Percentiles rank a stretch among this genome's conserved stretches.
phyloP scores from a whole-genome alignment of 2,888 invertebrate species.

The Drosophila setosimentum region DNA sequence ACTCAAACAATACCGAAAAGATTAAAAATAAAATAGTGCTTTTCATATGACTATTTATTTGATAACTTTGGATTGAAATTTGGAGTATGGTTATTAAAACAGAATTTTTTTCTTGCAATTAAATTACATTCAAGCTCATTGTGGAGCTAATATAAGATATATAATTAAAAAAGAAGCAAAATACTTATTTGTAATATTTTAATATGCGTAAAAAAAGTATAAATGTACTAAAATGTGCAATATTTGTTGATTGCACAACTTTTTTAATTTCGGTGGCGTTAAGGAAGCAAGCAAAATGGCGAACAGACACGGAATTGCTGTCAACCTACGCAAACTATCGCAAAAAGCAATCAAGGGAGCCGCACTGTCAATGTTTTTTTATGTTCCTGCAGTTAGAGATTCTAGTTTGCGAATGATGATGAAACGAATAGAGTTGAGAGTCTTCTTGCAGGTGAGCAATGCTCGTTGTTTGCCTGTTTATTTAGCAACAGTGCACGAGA shows the following conservation, averaged over 20 bases:
- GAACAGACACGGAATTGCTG: conserved; percentile 23
- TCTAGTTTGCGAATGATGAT: conserved; percentile 38
- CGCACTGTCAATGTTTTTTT: conserved; percentile 52
- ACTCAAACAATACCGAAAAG: neutral
- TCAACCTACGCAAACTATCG: conserved; percentile 23
- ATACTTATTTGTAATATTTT: neutral
- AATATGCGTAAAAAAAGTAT: neutral
- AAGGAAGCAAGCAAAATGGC: conserved; percentile 50
- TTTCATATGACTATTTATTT: neutral
- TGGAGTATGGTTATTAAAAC: neutral
- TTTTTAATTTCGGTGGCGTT: conserved; percentile 31
- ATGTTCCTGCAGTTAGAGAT: conserved; percentile 33
- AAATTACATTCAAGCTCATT: neutral
- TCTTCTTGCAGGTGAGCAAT: conserved; percentile 39
- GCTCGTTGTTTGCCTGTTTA: conserved; percentile 57
- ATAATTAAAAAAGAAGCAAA: neutral
- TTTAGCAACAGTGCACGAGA: conserved; percentile 62
- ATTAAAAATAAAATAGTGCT: neutral
- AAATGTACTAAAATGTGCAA: neutral
- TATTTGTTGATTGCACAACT: conserved; percentile 8
- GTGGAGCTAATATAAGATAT: too few relatives aligned
- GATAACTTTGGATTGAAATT: neutral
- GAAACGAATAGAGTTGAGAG: conserved; percentile 48
- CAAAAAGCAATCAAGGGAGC: neutral
- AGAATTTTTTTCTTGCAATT: neutral